phyloP scores from a whole-genome alignment of 1,140 invertebrate species.

The Atopsyche davidsoni region DNA sequence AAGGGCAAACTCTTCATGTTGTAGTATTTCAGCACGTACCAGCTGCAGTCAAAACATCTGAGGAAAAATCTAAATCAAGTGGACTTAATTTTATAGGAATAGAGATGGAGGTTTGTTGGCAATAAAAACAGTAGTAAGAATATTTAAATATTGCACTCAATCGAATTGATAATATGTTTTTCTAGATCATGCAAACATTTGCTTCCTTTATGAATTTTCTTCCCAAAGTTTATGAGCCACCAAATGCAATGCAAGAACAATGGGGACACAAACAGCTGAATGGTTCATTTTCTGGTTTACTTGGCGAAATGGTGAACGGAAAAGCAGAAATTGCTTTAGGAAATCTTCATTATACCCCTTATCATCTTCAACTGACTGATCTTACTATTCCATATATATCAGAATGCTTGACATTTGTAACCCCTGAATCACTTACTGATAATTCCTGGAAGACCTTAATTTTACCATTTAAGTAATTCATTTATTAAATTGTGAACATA shows the following conservation, averaged over 20 bases:
- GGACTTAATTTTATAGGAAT: constrained; percentile 42
- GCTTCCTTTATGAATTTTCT: constrained; percentile 64
- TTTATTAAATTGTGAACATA: constrained; percentile 3
- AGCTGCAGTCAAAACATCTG: constrained; percentile 51
- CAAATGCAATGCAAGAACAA: constrained; percentile 50
- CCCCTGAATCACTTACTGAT: constrained; percentile 68
- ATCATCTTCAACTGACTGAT: constrained; percentile 63
- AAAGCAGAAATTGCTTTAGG: constrained; percentile 69
- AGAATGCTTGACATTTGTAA: constrained; percentile 76
- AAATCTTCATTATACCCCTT: constrained; percentile 66
- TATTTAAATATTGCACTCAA: constrained; percentile 12
- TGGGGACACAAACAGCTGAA: constrained; percentile 59
- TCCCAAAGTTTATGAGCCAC: constrained; percentile 57
- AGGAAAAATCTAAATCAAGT: constrained; percentile 30
- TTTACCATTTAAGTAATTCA: constrained; percentile 64
- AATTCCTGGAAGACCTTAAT: constrained; percentile 79
- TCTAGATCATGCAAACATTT: constrained; percentile 61
- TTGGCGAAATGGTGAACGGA: constrained; percentile 62
- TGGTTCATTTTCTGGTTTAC: constrained; percentile 59
- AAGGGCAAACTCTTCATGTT: constrained; percentile 50
- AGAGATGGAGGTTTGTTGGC: constrained; percentile 56
- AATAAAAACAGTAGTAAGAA: constrained; percentile 12
- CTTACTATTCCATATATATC: constrained; percentile 72
- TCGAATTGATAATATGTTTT: constrained; percentile 23
- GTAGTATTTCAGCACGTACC: constrained; percentile 66